Evolutionary conservation across 2,797 vertebrate species (phyloP), one percentile per base, ranked within the genome.

Genomic region (Myotis vivesi): DNA sequence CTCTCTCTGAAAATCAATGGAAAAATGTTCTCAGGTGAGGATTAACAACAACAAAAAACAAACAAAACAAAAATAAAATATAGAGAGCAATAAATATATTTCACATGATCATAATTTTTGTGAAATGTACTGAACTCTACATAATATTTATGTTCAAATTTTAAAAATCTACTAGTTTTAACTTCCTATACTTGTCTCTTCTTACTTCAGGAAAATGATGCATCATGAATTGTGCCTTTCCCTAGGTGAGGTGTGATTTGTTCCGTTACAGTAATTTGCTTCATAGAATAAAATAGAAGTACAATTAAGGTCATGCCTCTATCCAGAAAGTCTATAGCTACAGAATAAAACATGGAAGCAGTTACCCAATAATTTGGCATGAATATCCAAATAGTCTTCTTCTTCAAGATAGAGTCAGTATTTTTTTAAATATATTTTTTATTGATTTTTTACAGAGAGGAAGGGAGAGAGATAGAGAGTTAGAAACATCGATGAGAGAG

Each of bases 121-220:
- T 77, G 13, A 1, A 71, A 68, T 76, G 5, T 55, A 25, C 41
- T 83, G 68, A 76, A 64, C 3, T 75, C 16, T 93, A 16, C 0
- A 8, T 80, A 81, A 92, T 20, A 51, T 30, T 80, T 66, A 10
- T 13, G 83, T 46, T 53, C 23, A 85, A 16, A 75, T n/a, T 59
- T 62, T 79, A 44, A 66, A 90, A 68, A 44, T 88, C 49, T 49
- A 12, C 30, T 36, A 73, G 6, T 15, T 33, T 30, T 82, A 41
- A 69, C 17, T 84, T 83, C 55, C 10, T 66, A 0, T 55, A 38
- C 30, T 69, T 91, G 23, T 64, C 22, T 75, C 51, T 87, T 64
- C 57, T 94, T 30, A 84, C 5, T 75, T 89, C 25, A 79, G 87
- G 30, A 94, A 91, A 88, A 92, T 72, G 79, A 85, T 72, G 17